Percentiles rank a stretch among this genome's conserved stretches.
Evolutionary conservation across 1,140 invertebrate genomes (phyloP).

Genomic region (Drosophila biarmipes): DNA sequence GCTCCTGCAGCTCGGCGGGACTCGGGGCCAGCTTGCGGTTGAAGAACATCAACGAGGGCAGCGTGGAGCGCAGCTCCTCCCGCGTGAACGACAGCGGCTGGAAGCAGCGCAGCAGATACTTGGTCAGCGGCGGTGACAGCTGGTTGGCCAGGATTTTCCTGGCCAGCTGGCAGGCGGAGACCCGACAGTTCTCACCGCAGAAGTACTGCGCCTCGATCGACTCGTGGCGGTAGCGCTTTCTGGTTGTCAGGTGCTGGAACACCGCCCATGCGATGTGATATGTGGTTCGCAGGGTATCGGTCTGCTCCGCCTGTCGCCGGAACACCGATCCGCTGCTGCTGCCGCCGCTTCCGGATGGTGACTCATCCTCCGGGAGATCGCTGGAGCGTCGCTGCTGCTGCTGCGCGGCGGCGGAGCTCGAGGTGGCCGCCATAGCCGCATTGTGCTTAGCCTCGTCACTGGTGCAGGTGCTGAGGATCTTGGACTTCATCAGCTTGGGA

Average conservation of each 20-base stretch:
- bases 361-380: conserved; percentile 35
- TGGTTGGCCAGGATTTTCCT: conserved; percentile 79
- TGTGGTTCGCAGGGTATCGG: conserved; percentile 60
- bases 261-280: conserved; percentile 84
- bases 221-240: conserved; percentile 75
- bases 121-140: conserved; percentile 70
- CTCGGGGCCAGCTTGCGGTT: conserved; percentile 78
- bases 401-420: conserved; percentile 48
- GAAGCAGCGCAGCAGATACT: conserved; percentile 75
- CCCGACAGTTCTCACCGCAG: conserved; percentile 72
- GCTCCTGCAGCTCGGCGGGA: conserved; percentile 72
- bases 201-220: conserved; percentile 74
- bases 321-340: conserved; percentile 34
- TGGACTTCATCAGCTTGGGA: conserved; percentile 79
- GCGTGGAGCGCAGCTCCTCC: conserved; percentile 73
- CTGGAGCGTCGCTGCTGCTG: conserved; percentile 45
- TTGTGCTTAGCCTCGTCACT: conserved; percentile 74
- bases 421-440: conserved; percentile 51
- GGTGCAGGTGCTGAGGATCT: conserved; percentile 80
- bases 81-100: conserved; percentile 76
- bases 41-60: conserved; percentile 81
- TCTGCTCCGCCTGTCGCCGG: conserved; percentile 54
- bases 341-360: conserved; percentile 8
- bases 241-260: conserved; percentile 70
- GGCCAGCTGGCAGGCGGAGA: conserved; percentile 75